Evolutionary conservation across 2,797 vertebrate species (phyloP).

Genomic region (Takifugu rubripes): DNA sequence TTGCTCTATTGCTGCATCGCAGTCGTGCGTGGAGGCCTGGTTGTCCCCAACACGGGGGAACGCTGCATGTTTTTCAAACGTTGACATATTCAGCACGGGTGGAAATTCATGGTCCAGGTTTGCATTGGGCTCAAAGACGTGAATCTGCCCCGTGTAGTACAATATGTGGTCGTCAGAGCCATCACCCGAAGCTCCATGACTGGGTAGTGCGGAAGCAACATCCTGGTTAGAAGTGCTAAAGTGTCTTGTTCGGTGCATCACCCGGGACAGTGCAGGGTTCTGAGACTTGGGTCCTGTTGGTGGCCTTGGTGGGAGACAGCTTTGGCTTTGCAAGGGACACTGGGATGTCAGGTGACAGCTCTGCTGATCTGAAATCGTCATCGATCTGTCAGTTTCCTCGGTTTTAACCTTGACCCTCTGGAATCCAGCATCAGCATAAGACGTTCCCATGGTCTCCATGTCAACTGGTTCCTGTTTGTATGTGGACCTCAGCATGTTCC

Average conservation of each 20-base stretch:
- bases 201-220: conserved; percentile 60
- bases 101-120: conserved; percentile 53
- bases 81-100: conserved; percentile 5
- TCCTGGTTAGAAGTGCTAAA: conserved; percentile 60
- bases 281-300: conserved; percentile 69
- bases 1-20: conserved; percentile 68
- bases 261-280: conserved; percentile 64
- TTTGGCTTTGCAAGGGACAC: conserved; percentile 58
- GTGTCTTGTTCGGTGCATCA: conserved; percentile 70
- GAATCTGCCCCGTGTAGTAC: conserved; percentile 87
- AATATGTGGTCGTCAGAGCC: conserved; percentile 57
- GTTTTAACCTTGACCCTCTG: conserved; percentile 43
- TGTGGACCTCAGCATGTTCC: conserved; percentile 8
- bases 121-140: conserved; percentile 80
- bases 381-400: conserved; percentile 47
- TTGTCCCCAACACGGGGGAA: conserved; percentile 70
- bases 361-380: conserved; percentile 68
- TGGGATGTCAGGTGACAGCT: conserved; percentile 68
- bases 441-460: conserved; percentile 28
- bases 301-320: conserved; percentile 78
- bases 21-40: conserved; percentile 82
- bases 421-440: conserved; percentile 67
- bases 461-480: conserved; percentile 56
- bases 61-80: conserved; percentile 51
- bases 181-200: conserved; percentile 16